Evolutionary conservation across 2,113 vertebrate species (phyloP), one percentile per base, ranked within the genome.

Genomic region (Prunella fulvescens): DNA sequence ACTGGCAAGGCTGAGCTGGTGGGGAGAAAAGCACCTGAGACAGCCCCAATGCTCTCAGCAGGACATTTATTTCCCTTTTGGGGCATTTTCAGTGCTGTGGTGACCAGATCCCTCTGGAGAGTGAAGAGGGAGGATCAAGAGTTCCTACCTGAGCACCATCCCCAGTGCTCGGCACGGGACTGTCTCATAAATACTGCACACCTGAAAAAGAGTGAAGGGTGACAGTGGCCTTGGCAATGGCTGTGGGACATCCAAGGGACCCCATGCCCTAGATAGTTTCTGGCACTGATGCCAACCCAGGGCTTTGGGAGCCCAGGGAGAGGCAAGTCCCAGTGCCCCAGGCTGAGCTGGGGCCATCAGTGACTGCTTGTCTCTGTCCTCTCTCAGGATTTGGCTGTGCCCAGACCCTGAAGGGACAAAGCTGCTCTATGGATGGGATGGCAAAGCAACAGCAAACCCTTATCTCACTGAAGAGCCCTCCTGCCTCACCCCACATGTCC

Each of bases 101-200:
- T 62, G 22, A 72, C n/a, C 54, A 88, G 39, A 70, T 47, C 23
- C 16, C 15, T 1, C 45, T 50, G 39, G 23, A 67, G 33, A 92
- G 19, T 2, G 3, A 45, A 77, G 20, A 29, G 28, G n/a, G n/a
- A 90, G 15, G 8, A n/a, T 33, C 39, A 20, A 73, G 76, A 44
- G 35, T 10, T 96, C 98, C 94, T 93, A 98, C 98, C 98, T 98
- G 70, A 98, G 87, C 69, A 97, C 98, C 92, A 98, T 90, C 14
- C 98, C 98, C 15, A 98, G 86, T 11, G 96, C 97, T 47, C 74
- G 90, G 84, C 98, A 98, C 0, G 98, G 99, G 57, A 98, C 98
- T 0, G 97, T 98, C 88, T 99, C 96, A 0, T 99, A 99, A 10
- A 77, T 93, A 26, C 97, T 60, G 81, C 98, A 98, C 78, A 98